Base-by-base conservation (phyloP, 2,888 invertebrate genomes). In the Chrysolina americana region DNA sequence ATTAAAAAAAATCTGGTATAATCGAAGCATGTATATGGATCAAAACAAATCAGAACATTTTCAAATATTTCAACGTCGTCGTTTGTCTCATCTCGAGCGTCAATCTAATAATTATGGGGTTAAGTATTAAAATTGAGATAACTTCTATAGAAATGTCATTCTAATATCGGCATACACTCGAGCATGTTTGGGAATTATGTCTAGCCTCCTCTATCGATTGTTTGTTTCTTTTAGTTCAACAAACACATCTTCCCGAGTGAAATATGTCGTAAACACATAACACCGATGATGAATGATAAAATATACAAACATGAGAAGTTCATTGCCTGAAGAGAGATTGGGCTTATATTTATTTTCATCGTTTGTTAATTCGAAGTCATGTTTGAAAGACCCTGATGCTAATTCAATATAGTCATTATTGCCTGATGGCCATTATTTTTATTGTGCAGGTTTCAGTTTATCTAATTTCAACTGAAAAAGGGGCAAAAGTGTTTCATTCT, bases 291-390 rank as follows among this genome's bases (percentile, higher is more conserved):
- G 11, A 36, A 44, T 68, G 41, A 53, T 68, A 68, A 68, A 53
- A 68, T 68, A 68, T 15, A 68, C 68, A 68, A 68, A 68, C 36
- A 65, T 47, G 53, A 50, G 66, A 66, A 68, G 68, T 68, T 68
- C 68, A 68, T 53, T 68, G 68, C 17, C 68, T 50, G 68, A 19
- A 41, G 41, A 68, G 65, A 65, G 19, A 65, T 15, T 65, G 23
- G 13, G 11, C 23, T 17, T 23, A 19, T 65, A n/a, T 65, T 59
- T 59, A 28, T 28, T 59, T 28, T 5, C 50, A 50, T 50, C 59
- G 59, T 28, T 59, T 59, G 59, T 59, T 59, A 28, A 59, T 59
- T 59, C 15, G 28, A 36, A 36, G 8, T n/a, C 17, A 36, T 28
- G n/a, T 50, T 5, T 19, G 50, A 50, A 19, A 50, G 15, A n/a